Conservation (phyloP, 2,797 vertebrate genomes). For the Fistularia tabacaria region DNA sequence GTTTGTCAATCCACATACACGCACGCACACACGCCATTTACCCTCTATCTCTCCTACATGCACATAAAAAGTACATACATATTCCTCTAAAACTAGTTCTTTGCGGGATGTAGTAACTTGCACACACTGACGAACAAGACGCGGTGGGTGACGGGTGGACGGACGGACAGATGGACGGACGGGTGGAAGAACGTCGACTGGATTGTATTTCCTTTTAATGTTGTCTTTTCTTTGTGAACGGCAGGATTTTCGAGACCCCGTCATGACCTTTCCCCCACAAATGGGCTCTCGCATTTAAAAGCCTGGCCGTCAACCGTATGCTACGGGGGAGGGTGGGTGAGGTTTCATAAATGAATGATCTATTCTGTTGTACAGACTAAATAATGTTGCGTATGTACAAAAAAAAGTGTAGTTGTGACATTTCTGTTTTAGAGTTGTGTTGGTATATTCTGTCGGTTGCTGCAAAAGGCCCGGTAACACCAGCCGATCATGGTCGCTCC, state of each 20-base stretch:
- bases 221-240: constrained; percentile 64
- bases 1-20: constrained; percentile 51
- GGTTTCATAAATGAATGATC: constrained; percentile 69
- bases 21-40: constrained; percentile 3
- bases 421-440: no score
- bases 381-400: neutral
- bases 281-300: constrained; percentile 34
- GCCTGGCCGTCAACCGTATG: constrained; percentile 14
- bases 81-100: constrained; percentile 9
- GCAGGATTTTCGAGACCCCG: constrained; percentile 37
- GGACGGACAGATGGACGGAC: constrained; percentile 20
- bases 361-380: constrained; percentile 75
- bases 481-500: no score
- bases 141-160: constrained; percentile 9
- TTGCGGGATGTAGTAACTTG: constrained; percentile 53
- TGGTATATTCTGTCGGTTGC: no score
- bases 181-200: constrained; percentile 37
- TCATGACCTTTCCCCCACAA: constrained; percentile 44
- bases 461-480: no score
- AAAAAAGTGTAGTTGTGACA: no score
- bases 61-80: constrained; percentile 30
- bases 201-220: constrained; percentile 69
- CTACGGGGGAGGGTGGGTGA: constrained; percentile 9
- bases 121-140: constrained; percentile 34
- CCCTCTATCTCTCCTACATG: constrained; percentile 32